Evolutionary conservation across 2,797 vertebrate species (phyloP).

Genomic region (Rhodeus uyekii): DNA sequence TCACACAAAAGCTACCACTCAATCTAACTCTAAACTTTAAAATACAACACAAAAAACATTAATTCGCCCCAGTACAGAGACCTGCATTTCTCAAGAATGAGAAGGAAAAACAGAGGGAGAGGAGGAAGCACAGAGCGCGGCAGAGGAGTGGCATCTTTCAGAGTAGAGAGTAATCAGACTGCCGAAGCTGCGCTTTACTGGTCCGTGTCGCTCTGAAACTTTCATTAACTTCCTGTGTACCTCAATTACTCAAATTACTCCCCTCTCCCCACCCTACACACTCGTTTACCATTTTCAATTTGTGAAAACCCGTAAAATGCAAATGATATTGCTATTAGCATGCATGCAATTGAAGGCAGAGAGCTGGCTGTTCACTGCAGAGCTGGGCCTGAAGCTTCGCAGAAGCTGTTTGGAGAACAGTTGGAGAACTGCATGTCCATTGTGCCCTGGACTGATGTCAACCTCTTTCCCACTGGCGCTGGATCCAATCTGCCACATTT

Average conservation of each 20-base stretch:
- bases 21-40: background rate
- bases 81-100: background rate
- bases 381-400: slow-evolving; percentile 12
- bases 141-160: background rate
- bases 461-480: too few relatives aligned
- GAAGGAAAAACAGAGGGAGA: background rate
- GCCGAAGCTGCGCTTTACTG: slow-evolving; percentile 29
- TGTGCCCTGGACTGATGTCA: too few relatives aligned
- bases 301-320: slow-evolving; percentile 68
- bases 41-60: background rate
- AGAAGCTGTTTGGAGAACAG: background rate
- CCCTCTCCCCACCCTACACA: slow-evolving; percentile 64
- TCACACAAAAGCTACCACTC: background rate
- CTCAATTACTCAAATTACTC: slow-evolving; percentile 79
- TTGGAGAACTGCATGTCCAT: background rate
- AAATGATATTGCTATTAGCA: slow-evolving; percentile 75
- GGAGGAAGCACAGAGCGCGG: background rate
- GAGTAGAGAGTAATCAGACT: slow-evolving; percentile 63
- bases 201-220: slow-evolving; percentile 56
- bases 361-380: slow-evolving; percentile 59
- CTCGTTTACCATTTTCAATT: slow-evolving; percentile 83
- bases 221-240: slow-evolving; percentile 81
- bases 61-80: background rate
- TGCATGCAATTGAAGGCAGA: slow-evolving; percentile 65
- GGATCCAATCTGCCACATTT: background rate